These are phyloP conservation scores for Phasia obesa DNA, from an alignment of 2,888 invertebrate species.

Conservation along the genomic window DNA sequence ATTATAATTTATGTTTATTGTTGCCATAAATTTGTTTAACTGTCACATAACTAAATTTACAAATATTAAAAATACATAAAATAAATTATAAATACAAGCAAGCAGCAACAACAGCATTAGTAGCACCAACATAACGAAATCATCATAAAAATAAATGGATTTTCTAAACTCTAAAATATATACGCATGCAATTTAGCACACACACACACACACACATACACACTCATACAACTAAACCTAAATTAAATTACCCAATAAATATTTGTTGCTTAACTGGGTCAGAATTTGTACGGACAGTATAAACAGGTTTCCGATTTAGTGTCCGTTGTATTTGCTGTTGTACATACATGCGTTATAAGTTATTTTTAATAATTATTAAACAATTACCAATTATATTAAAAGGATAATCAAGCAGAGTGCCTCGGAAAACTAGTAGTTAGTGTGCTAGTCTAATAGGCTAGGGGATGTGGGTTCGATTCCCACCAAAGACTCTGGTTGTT, in stretches of 20 bases:
- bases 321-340: too few species aligned
- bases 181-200: conserved; percentile 8
- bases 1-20: conserved; percentile 70
- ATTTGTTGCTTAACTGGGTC: too few species aligned
- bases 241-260: background rate
- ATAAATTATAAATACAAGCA: conserved; percentile 45
- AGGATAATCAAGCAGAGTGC: too few species aligned
- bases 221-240: background rate
- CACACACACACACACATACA: background rate
- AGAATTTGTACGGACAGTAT: too few species aligned
- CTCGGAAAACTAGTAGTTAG: too few species aligned
- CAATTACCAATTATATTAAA: too few species aligned
- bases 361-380: too few species aligned
- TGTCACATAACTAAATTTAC: conserved; percentile 64
- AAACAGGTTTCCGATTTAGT: too few species aligned
- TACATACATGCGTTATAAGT: too few species aligned
- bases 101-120: background rate
- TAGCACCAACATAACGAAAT: conserved; percentile 34
- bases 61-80: conserved; percentile 63
- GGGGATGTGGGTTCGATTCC: too few species aligned
- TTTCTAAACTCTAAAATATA: conserved; percentile 50
- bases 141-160: conserved; percentile 53
- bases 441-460: too few species aligned
- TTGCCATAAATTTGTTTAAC: conserved; percentile 69
- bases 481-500: too few species aligned